These are phyloP conservation scores for Luperina testacea DNA, from an alignment of 2,888 invertebrate species.

Conservation along the genomic window DNA sequence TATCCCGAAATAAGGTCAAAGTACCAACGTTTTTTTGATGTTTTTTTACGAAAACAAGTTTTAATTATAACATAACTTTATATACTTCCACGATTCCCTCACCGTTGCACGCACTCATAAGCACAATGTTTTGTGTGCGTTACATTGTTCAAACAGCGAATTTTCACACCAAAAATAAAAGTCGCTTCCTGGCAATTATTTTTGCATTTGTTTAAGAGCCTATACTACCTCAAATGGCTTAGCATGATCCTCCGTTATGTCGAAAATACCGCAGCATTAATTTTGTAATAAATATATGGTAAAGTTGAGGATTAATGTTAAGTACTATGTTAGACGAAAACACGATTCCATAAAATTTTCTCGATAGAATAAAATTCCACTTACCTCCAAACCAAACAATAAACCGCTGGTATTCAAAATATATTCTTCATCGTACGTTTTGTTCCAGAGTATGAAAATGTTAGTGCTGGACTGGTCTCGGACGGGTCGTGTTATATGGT, in stretches of 20 bases:
- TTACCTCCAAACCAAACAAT: too few relatives aligned
- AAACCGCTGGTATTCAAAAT: too few relatives aligned
- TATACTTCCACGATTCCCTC: background rate
- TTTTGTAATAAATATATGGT: too few relatives aligned
- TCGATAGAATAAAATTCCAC: too few relatives aligned
- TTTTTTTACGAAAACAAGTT: background rate
- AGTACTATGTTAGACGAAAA: too few relatives aligned
- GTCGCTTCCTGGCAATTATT: background rate
- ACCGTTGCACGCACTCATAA: background rate
- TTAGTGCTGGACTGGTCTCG: slow-evolving; percentile 81
- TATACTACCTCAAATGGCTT: too few relatives aligned
- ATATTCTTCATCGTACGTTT: too few relatives aligned
- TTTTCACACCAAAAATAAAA: background rate
- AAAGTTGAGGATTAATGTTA: too few relatives aligned
- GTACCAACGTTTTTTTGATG: background rate
- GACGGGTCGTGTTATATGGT: slow-evolving; percentile 81
- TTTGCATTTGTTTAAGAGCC: background rate
- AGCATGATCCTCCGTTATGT: too few relatives aligned
- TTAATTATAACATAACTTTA: background rate
- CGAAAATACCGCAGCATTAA: too few relatives aligned
- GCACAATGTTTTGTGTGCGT: background rate
- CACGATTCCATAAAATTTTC: too few relatives aligned
- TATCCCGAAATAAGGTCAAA: background rate
- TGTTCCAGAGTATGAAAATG: slow-evolving; percentile 83
- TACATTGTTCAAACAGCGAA: background rate